These are phyloP conservation scores for Drosophila niveifrons DNA, from an alignment of 2,888 invertebrate genomes.

Conservation along the genomic window DNA sequence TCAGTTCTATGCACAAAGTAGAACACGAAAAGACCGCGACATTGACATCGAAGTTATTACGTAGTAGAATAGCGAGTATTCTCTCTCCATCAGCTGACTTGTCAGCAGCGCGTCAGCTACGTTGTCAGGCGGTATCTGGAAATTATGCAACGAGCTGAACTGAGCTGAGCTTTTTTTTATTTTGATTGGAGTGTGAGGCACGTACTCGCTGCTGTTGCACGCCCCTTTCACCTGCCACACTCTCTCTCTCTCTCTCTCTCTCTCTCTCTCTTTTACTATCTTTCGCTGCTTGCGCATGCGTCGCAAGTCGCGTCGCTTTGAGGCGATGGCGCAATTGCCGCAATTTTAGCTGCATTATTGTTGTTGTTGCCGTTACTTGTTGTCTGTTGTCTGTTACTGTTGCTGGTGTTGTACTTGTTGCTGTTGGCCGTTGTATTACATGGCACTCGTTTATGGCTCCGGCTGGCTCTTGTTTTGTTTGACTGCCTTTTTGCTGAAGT, in stretches of 20 bases:
- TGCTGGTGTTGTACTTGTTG: constrained; percentile 36
- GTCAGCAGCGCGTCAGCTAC: constrained; percentile 9
- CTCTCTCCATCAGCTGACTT: neutral
- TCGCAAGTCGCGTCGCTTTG: constrained; percentile 50
- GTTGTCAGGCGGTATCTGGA: constrained; percentile 13
- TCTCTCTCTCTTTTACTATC: constrained; percentile 5
- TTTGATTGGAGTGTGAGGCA: constrained; percentile 1
- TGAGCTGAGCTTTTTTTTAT: no score
- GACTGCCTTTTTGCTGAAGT: constrained; percentile 68
- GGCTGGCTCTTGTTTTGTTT: constrained; percentile 55
- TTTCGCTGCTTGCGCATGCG: constrained; percentile 71
- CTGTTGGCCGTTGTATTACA: constrained; percentile 70
- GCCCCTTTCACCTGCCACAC: constrained; percentile 31
- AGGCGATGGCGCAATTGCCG: constrained; percentile 78
- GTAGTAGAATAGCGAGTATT: constrained; percentile 1
- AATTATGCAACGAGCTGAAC: constrained; percentile 40
- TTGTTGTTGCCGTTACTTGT: constrained; percentile 22
- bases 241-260: constrained; percentile 3
- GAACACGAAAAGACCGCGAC: constrained; percentile 48
- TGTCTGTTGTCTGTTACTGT: constrained; percentile 20
- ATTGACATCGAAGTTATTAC: constrained; percentile 50
- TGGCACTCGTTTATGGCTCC: constrained; percentile 72
- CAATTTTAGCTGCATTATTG: constrained; percentile 56
- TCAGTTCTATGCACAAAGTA: constrained; percentile 52
- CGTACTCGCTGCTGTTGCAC: constrained; percentile 15